Evolutionary conservation across 2,888 invertebrate species (phyloP), one percentile per base, ranked within the genome.

Genomic region (Pseudococcus jackbeardsleyi): DNA sequence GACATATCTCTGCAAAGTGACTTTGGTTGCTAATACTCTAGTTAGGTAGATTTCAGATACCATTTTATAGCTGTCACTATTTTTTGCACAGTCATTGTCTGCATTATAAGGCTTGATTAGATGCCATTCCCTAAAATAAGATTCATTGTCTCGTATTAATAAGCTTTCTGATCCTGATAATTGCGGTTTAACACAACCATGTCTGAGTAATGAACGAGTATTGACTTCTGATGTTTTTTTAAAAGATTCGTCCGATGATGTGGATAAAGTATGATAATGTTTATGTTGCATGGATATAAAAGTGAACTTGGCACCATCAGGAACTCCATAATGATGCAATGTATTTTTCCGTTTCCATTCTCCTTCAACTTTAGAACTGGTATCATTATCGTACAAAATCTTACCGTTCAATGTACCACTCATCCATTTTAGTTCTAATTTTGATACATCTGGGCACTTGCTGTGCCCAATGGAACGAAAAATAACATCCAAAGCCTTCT

Each of bases 1-100:
- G 90, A 98, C 98, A 93, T 98, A 98, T 92, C 97, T 97, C 92
- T 98, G 98, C 90, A 98, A 93, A 17, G 98, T 98, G 90, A 93
- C 93, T 93, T 99, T 99, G 90, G 98, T 98, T 89, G 98, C 97
- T 89, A 98, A 93, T 91, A 99, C 94, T 91, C 98, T 95, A 89
- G 99, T 99, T 90, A 99, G 94, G 93, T 99, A 99, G 91, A 99
- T 99, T 93, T 99, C 99, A 0, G 99, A 98, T 89, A 99, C 99
- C 96, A 99, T 97, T 93, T 99, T 99, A 90, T 97, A 97, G 90
- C 98, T 94, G 92, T 98, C 98, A 82, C 97, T 97, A 92, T 98
- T 98, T 91, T 97, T 97, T 54, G 87, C 59, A 42, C n/a, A n/a
- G 26, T 72, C 59, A 33, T 88, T 54, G 90, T 96, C 94, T 90